Base-by-base conservation (phyloP, 2,888 invertebrate species). In the Drosophila buzzatii region DNA sequence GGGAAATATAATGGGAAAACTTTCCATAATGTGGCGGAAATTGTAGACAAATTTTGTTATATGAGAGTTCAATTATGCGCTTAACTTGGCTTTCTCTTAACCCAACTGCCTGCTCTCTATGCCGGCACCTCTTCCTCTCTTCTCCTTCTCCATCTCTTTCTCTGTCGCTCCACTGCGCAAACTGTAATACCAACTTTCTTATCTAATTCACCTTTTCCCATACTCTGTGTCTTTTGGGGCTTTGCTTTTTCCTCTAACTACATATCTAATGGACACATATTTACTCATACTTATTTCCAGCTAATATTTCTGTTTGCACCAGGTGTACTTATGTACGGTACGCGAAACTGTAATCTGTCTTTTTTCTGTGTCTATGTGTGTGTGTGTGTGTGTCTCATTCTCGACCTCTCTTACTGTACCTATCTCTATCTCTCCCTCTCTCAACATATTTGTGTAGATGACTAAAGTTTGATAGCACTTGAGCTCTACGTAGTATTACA, bases 371-470 rank as follows among this genome's bases (percentile, higher is more conserved):
- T 73, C 61, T 51, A n/a, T n/a, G 10, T 55, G 44, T 37, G 2
- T 33, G 35, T 23, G 16, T 35, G 18, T 52, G 35, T 16, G 12
- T 51, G 33, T 51, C 35, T 14, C 33, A 27, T 37, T 53, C 53
- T 53, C 53, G 23, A 42, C 44, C 27, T 51, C 41, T 51, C 44
- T 41, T 23, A 14, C 57, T 65, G 35, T 47, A 45, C 8, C 37
- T 8, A 14, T 7, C 27, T 47, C 44, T 37, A 8, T 42, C 44
- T 18, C 41, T 33, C 45, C 10, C 51, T 59, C 61, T 53, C 27
- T 49, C 63, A 66, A 66, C 77, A 82, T 85, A 85, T 81, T 85
- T 80, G 78, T 85, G 73, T 71, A 83, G 89, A 88, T 85, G 89
- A 85, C 85, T 85, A 78, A 85, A 72, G 72, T 69, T 68, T 73